Conservation (phyloP, 2,797 vertebrate species). For the Phoebastria nigripes region DNA sequence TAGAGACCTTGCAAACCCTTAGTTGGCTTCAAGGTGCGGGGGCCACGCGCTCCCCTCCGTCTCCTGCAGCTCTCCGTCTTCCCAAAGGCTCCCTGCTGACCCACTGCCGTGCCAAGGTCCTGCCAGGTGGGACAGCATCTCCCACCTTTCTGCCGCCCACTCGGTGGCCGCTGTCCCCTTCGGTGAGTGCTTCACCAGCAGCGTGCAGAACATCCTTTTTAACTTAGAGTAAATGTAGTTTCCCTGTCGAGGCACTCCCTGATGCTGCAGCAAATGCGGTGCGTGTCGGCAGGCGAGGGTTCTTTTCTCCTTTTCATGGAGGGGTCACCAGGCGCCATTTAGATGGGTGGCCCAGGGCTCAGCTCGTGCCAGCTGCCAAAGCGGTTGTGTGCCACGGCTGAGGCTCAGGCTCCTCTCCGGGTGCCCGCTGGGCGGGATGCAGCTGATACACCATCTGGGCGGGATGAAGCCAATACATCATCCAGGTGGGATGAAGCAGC, state of each 20-base stretch:
- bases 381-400: neutral
- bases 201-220: conserved; percentile 16
- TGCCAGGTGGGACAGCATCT: neutral
- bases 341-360: neutral
- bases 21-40: neutral
- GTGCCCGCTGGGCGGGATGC: accelerated
- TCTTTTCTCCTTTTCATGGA: neutral
- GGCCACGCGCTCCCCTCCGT: accelerated
- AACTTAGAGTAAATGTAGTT: conserved; percentile 56
- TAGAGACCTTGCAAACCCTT: neutral
- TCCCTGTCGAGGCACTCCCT: neutral
- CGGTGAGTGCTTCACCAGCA: accelerated
- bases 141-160: neutral
- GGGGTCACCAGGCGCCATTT: neutral
- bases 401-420: neutral
- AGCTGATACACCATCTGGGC: neutral
- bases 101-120: neutral
- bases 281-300: neutral
- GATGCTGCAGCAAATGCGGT: neutral
- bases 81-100: neutral
- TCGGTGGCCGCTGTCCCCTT: neutral
- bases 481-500: neutral
- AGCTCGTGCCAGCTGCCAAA: neutral
- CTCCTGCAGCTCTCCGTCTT: accelerated
- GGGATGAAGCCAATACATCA: neutral